Percentiles rank a stretch among this genome's conserved stretches.
Conservation (phyloP, 1,140 invertebrate genomes). For the Nephotettix cincticeps region DNA sequence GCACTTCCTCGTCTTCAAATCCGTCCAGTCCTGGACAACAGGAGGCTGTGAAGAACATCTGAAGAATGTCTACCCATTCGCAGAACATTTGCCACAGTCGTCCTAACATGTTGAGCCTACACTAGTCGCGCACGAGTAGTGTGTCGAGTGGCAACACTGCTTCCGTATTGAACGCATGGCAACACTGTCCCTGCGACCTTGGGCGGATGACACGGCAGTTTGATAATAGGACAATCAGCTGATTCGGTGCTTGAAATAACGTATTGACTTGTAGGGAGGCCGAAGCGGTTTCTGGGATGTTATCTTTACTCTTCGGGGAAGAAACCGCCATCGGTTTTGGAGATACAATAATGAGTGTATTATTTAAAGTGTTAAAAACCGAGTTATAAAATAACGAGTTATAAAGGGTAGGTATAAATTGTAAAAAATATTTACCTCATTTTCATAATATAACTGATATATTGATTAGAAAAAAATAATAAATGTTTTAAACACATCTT, state of each 20-base stretch:
- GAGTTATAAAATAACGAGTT: too few relatives aligned
- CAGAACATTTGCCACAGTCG: neutral
- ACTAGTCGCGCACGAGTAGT: neutral
- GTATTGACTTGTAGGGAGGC: too few relatives aligned
- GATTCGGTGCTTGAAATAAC: neutral
- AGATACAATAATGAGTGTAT: too few relatives aligned
- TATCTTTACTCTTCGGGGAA: too few relatives aligned
- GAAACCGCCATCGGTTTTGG: too few relatives aligned
- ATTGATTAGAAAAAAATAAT: too few relatives aligned
- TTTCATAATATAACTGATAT: too few relatives aligned
- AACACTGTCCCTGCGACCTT: neutral
- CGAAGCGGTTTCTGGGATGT: too few relatives aligned
- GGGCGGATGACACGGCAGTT: neutral
- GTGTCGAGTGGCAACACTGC: neutral
- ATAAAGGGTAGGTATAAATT: too few relatives aligned
- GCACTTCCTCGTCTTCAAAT: neutral
- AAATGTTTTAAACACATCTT: too few relatives aligned
- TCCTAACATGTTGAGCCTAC: neutral
- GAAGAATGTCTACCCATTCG: neutral
- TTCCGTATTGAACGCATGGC: neutral
- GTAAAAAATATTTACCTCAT: too few relatives aligned
- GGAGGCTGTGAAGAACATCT: neutral
- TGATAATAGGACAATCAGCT: neutral
- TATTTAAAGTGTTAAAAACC: too few relatives aligned
- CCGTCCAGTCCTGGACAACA: conserved; percentile 4